Evolutionary conservation across 1,140 invertebrate genomes (phyloP).

Genomic region (Nixonia krombeini): DNA sequence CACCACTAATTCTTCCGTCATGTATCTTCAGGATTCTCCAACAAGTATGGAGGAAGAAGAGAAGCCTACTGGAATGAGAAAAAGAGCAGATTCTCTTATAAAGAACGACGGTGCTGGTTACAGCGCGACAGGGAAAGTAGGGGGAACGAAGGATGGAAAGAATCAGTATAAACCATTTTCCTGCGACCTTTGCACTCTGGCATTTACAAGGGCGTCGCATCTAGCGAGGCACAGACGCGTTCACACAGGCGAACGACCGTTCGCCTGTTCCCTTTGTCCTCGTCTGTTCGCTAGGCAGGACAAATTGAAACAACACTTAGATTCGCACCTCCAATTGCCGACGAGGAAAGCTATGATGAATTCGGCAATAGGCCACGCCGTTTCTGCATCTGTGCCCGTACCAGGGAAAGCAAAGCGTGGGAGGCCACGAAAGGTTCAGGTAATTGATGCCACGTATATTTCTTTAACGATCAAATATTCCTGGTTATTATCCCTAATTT

Average conservation of each 20-base stretch:
- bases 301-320: constrained; percentile 74
- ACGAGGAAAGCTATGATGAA: constrained; percentile 50
- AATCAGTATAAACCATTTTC: constrained; percentile 68
- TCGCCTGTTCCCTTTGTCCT: constrained; percentile 74
- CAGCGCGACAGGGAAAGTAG: constrained; percentile 10
- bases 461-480: too few relatives aligned
- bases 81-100: constrained; percentile 30
- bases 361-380: constrained; percentile 14
- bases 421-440: constrained; percentile 60
- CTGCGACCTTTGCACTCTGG: constrained; percentile 71
- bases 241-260: constrained; percentile 75
- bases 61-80: constrained; percentile 11
- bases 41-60: constrained; percentile 41
- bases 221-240: constrained; percentile 80
- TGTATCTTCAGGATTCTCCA: constrained; percentile 50
- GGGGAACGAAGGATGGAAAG: constrained; percentile 18
- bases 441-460: constrained; percentile 5
- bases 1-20: constrained; percentile 3
- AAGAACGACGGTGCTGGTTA: constrained; percentile 14
- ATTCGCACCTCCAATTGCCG: constrained; percentile 67
- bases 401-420: constrained; percentile 59
- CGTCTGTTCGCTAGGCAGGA: constrained; percentile 78
- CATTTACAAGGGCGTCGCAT: constrained; percentile 78
- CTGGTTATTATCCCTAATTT: too few relatives aligned
- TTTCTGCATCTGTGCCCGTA: constrained; percentile 7